A percentile compares a stretch with the other conserved stretches of the same genome.
phyloP scores from a whole-genome alignment of 2,113 vertebrate genomes.

The Excalfactoria chinensis region DNA sequence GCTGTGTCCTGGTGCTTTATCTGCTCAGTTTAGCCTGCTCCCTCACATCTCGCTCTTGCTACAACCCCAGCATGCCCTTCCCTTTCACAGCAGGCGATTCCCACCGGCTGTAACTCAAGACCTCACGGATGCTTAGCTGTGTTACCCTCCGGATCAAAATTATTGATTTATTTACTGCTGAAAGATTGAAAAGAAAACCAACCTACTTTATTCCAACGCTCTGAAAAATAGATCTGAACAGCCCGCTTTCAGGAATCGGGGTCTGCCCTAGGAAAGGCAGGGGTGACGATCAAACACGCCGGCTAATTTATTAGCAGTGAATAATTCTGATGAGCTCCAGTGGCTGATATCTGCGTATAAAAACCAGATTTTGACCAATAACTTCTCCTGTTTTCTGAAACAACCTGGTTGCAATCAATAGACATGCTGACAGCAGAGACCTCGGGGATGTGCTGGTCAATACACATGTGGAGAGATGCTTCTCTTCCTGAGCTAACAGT shows the following conservation, averaged over 20 bases:
- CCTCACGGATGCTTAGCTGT: accelerated
- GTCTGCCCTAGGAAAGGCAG: not conserved
- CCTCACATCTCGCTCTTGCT: not conserved
- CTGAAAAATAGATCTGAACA: not conserved
- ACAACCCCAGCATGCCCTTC: not conserved
- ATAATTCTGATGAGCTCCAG: not conserved
- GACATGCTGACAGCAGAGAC: not conserved
- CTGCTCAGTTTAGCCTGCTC: not conserved
- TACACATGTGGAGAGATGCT: not conserved
- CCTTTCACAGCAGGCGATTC: not conserved
- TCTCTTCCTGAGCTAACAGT: not conserved
- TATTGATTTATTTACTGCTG: not conserved
- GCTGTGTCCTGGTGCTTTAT: not conserved
- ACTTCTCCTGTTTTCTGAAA: not conserved
- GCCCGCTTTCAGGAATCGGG: not conserved
- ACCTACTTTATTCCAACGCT: not conserved
- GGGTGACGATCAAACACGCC: not conserved
- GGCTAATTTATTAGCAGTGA: not conserved
- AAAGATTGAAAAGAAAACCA: not conserved
- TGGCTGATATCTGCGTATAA: not conserved
- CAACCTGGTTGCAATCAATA: not conserved
- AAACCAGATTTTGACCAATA: not conserved
- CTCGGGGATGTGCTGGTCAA: not conserved
- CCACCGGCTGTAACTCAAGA: not conserved
- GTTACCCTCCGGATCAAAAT: not conserved